Percentiles rank a stretch among this genome's conserved stretches.
Evolutionary conservation across 2,113 vertebrate species (phyloP).

Genomic region (Strix aluco): DNA sequence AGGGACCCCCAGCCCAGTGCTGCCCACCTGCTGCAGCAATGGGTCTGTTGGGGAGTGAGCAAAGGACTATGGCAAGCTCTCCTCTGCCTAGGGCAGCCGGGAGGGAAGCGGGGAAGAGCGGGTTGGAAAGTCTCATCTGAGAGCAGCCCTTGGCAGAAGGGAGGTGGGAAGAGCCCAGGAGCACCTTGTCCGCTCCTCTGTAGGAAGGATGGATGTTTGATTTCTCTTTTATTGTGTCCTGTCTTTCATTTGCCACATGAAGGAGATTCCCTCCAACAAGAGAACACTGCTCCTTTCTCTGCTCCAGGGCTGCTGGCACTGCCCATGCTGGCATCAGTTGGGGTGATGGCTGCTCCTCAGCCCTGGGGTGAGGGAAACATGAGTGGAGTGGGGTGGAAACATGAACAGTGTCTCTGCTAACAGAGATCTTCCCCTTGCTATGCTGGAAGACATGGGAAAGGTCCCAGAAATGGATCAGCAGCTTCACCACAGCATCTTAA

Average conservation of each 20-base stretch:
- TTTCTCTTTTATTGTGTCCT: background rate
- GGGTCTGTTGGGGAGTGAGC: background rate
- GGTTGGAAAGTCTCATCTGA: background rate
- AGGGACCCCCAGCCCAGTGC: background rate
- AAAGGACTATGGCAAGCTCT: background rate
- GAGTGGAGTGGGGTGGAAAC: background rate
- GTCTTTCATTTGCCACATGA: background rate
- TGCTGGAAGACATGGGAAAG: background rate
- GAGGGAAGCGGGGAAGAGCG: background rate
- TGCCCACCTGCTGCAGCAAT: accelerated
- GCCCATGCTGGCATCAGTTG: background rate
- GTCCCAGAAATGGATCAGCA: background rate
- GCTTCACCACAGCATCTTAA: background rate
- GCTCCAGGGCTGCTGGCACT: background rate
- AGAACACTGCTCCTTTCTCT: background rate
- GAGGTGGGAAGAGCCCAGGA: background rate
- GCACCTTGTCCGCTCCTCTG: background rate
- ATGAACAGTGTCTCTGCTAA: background rate
- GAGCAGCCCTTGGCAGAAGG: background rate
- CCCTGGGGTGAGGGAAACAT: too few species aligned
- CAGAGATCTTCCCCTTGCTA: background rate
- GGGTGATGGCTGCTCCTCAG: background rate
- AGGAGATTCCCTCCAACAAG: background rate
- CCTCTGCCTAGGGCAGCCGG: background rate
- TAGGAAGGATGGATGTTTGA: too few species aligned